Evolutionary conservation across 2,888 invertebrate species (phyloP), one percentile per base, ranked within the genome.

Genomic region (Xanthorhoe spadicearia): DNA sequence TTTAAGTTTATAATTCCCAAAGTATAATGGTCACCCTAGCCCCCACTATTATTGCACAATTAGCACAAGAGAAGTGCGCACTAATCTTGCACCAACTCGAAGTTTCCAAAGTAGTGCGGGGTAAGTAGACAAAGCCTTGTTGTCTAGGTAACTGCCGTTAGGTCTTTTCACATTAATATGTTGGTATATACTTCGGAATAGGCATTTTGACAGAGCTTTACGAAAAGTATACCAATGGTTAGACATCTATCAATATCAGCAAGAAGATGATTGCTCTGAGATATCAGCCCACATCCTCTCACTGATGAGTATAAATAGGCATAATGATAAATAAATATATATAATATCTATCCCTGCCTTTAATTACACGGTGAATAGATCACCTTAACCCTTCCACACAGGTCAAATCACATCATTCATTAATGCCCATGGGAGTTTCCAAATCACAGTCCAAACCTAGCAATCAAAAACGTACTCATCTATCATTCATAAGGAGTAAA

Each of bases 401-500:
- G 67, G 68, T 73, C 69, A 65, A 43, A 50, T 23, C 19, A 51
- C 19, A 13, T 51, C 66, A 64, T 54, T 64, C 56, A 67, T 85
- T 71, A 73, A 83, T 83, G 38, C 52, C 35, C 56, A 67, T 64
- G 67, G 83, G 86, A 87, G 83, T 78, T 86, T 81, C 83, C 81
- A 84, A 91, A 90, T 90, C 90, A 90, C 83, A 80, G 79, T 75
- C 76, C 78, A 69, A 78, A 87, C 80, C 87, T 83, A 74, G 80
- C 85, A 92, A 91, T 91, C 87, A 91, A 83, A 82, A 86, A 85
- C 64, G 87, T 83, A 84, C 83, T 85, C 87, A 86, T 92, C 83
- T 84, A 90, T 87, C 83, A 87, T 92, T 90, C 83, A 91, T 90
- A 75, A 46, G 72, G 82, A 77, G 82, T 89, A 92, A 93, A 92